Conservation (phyloP, 2,113 vertebrate species). For the Lasiurus cinereus region DNA sequence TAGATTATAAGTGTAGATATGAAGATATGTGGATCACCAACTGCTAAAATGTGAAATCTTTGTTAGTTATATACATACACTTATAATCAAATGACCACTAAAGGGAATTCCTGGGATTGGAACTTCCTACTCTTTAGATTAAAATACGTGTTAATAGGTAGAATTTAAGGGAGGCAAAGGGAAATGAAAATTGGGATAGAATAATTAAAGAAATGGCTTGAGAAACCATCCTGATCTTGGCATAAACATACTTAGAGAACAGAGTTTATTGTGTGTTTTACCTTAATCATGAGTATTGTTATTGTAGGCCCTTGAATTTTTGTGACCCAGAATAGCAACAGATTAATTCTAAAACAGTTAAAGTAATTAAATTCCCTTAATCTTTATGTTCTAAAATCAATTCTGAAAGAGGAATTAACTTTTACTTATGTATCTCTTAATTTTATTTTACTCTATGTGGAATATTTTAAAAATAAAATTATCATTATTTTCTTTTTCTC, state of each 20-base stretch:
- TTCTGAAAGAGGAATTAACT: constrained; percentile 24
- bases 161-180: constrained; percentile 5
- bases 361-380: constrained; percentile 41
- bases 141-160: not conserved
- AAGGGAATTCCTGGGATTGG: not conserved
- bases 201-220: constrained; percentile 20
- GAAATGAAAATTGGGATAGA: not conserved
- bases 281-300: not conserved
- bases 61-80: not conserved
- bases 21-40: not conserved
- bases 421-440: not conserved
- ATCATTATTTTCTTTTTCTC: constrained; percentile 62
- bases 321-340: not conserved
- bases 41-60: not conserved
- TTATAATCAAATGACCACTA: not conserved
- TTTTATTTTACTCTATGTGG: not conserved
- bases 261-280: constrained; percentile 34
- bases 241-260: not conserved
- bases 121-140: not conserved
- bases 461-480: constrained; percentile 54
- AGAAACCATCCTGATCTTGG: not conserved
- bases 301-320: not conserved
- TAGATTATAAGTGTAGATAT: not conserved
- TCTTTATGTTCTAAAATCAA: constrained; percentile 6
- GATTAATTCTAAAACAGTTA: constrained; percentile 50